These are phyloP conservation scores for Plecturocebus donacophilus DNA, from an alignment of 2,113 vertebrate species.

Conservation along the genomic window DNA sequence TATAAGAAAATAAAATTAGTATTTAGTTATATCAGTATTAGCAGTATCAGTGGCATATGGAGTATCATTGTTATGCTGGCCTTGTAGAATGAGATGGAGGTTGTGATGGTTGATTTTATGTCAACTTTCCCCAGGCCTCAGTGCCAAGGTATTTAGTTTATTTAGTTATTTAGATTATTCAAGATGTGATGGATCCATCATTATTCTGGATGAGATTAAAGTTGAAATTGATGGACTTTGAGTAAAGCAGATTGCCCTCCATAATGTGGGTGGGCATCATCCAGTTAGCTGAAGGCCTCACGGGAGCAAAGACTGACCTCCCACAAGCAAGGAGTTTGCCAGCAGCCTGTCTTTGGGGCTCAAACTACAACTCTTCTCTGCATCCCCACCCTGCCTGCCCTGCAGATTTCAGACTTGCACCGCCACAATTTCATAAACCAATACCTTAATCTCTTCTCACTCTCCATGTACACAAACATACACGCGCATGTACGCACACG, in stretches of 20 bases:
- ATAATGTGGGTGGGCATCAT: not conserved
- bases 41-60: too few species aligned
- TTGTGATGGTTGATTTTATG: not conserved
- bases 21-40: too few species aligned
- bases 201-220: not conserved
- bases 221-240: not conserved
- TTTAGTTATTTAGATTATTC: not conserved
- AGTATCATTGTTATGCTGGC: not conserved
- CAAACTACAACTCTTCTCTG: not conserved
- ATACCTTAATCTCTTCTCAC: not conserved
- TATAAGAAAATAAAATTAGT: too few species aligned
- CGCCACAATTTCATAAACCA: not conserved
- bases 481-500: accelerated
- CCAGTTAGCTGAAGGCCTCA: not conserved
- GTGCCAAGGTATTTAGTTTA: not conserved
- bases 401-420: not conserved
- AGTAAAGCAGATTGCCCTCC: not conserved
- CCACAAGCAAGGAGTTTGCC: not conserved
- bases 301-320: not conserved
- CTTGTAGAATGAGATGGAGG: not conserved
- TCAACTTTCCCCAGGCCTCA: not conserved
- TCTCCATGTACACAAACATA: not conserved
- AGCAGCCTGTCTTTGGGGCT: not conserved
- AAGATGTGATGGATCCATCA: not conserved
- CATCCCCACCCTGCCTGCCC: not conserved